A percentile compares a stretch with the other conserved stretches of the same genome.
Evolutionary conservation across 2,797 vertebrate species (phyloP).

Genomic region (Eleutherodactylus coqui): DNA sequence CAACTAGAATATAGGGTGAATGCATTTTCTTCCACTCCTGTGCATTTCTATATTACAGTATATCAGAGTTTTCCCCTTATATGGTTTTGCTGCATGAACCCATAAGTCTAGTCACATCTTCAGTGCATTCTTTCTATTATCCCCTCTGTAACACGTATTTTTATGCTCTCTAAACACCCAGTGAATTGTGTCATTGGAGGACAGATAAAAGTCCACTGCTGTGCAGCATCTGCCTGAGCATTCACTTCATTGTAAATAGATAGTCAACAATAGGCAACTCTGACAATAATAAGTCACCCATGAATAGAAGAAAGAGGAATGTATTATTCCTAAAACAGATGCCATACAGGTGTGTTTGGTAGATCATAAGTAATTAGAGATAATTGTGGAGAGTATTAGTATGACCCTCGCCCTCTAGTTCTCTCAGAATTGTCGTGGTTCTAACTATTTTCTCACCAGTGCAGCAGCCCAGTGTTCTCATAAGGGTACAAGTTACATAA

Average conservation of each 20-base stretch:
- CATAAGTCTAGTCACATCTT: background rate
- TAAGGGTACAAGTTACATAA: background rate
- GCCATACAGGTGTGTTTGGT: background rate
- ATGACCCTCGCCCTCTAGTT: background rate
- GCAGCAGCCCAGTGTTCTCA: background rate
- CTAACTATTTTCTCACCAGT: background rate
- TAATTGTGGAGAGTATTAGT: background rate
- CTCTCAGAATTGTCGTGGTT: background rate
- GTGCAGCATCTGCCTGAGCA: background rate
- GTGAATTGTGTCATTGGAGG: background rate
- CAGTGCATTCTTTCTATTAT: background rate
- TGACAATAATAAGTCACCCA: background rate
- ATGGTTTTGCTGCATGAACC: background rate
- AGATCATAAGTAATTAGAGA: background rate
- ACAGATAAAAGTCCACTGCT: background rate
- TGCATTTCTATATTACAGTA: background rate
- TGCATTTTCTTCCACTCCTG: background rate
- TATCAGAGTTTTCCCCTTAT: background rate
- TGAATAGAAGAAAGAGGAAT: background rate
- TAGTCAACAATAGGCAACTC: background rate
- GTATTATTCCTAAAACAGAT: slow-evolving; percentile 13
- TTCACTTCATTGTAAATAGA: background rate
- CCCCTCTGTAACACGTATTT: background rate
- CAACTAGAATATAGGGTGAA: background rate
- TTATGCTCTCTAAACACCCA: background rate